phyloP scores from a whole-genome alignment of 2,797 vertebrate genomes.

The Sebastes aleutianus region DNA sequence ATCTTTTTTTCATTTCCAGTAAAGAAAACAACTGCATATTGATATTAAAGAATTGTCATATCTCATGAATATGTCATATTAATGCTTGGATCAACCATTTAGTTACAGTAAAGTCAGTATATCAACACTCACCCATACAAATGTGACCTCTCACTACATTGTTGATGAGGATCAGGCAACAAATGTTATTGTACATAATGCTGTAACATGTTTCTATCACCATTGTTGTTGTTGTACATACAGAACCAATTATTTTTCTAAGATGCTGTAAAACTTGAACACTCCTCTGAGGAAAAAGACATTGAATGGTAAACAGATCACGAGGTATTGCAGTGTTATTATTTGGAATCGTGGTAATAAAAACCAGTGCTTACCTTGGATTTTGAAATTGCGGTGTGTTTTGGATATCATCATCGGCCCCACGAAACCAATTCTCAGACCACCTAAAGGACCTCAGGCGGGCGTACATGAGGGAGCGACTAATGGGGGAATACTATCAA shows the following conservation, averaged over 20 bases:
- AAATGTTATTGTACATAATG: slow-evolving; percentile 54
- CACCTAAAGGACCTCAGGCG: slow-evolving; percentile 47
- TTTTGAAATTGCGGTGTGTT: slow-evolving; percentile 55
- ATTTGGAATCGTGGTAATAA: slow-evolving; percentile 55
- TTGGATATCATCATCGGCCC: slow-evolving; percentile 46
- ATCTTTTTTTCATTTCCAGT: background rate
- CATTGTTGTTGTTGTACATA: slow-evolving; percentile 75
- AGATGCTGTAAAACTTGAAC: slow-evolving; percentile 74
- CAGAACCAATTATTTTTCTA: slow-evolving; percentile 84
- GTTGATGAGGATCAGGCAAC: slow-evolving; percentile 8
- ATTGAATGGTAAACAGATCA: slow-evolving; percentile 41
- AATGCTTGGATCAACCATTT: slow-evolving; percentile 18
- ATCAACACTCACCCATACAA: background rate
- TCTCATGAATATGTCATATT: slow-evolving; percentile 22
- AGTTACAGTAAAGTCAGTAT: background rate
- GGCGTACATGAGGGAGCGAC: slow-evolving; percentile 31
- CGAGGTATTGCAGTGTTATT: slow-evolving; percentile 39
- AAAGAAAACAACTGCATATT: background rate
- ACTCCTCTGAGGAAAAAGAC: slow-evolving; percentile 43
- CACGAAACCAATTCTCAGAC: slow-evolving; percentile 35
- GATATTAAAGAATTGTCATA: slow-evolving; percentile 27
- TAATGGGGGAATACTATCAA: slow-evolving; percentile 50
- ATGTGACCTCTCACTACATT: slow-evolving; percentile 11
- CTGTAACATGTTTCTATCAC: slow-evolving; percentile 54
- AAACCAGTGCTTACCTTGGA: slow-evolving; percentile 40